Conservation (phyloP, 2,113 vertebrate genomes). For the Noctilio leporinus region DNA sequence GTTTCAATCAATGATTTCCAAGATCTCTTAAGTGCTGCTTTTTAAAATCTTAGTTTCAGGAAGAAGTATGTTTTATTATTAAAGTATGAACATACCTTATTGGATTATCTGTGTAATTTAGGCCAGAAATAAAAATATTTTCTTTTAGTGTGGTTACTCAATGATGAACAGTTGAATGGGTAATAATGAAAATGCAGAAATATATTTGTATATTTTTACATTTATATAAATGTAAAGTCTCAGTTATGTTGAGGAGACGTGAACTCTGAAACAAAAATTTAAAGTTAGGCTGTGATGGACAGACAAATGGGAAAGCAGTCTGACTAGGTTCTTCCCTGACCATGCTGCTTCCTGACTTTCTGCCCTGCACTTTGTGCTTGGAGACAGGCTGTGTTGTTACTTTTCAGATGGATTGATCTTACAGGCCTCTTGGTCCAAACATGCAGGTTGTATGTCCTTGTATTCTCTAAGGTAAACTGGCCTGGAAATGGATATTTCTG, state of each 20-base stretch:
- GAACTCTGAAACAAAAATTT: constrained; percentile 7
- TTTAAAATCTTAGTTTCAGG: background rate
- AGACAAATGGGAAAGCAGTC: background rate
- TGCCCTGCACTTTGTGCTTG: background rate
- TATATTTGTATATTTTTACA: background rate
- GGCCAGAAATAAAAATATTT: background rate
- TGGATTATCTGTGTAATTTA: background rate
- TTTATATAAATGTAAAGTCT: background rate
- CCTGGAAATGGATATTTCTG: background rate
- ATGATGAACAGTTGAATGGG: background rate
- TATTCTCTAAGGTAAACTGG: constrained; percentile 8
- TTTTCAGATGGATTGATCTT: background rate
- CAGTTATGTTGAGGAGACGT: background rate
- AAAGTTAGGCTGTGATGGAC: background rate
- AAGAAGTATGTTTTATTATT: background rate
- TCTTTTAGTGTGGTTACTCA: background rate
- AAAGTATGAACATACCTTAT: background rate
- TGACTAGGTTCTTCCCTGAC: background rate
- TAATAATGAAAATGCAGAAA: background rate
- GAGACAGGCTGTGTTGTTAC: background rate
- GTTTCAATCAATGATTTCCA: background rate
- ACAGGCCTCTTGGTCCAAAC: background rate
- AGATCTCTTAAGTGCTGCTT: background rate
- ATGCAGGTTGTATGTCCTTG: background rate
- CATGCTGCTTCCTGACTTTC: background rate